These are phyloP conservation scores for Sterna hirundo DNA, from an alignment of 2,113 vertebrate species.

Conservation along the genomic window DNA sequence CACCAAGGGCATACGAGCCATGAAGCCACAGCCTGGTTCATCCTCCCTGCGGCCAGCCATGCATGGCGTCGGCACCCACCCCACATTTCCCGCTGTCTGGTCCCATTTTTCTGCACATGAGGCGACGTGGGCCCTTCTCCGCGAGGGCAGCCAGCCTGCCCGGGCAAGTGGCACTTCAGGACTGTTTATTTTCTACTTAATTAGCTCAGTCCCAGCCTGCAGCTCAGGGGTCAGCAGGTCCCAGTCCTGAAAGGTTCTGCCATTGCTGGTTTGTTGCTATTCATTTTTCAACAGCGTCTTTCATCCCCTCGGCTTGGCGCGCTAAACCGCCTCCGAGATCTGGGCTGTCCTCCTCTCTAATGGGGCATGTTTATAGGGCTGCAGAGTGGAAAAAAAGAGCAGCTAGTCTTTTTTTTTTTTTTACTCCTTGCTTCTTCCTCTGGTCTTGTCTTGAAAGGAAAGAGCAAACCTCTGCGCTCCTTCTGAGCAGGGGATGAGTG, in stretches of 20 bases:
- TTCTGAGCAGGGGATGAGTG: neutral
- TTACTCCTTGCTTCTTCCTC: neutral
- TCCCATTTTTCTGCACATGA: neutral
- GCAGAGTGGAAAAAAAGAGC: neutral
- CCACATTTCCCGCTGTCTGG: rapidly evolving
- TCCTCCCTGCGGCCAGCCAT: rapidly evolving
- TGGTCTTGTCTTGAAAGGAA: neutral
- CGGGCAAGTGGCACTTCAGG: neutral
- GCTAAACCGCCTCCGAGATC: neutral
- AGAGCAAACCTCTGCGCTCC: neutral
- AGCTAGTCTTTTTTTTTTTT: too few species aligned
- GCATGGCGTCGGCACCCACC: rapidly evolving
- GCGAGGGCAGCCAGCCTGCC: neutral
- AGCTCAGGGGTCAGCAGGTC: neutral
- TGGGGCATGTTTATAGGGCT: neutral
- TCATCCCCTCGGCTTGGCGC: rapidly evolving
- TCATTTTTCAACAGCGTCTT: neutral
- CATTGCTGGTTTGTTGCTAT: neutral
- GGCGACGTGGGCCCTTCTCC: rapidly evolving
- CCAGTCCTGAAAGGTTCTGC: neutral
- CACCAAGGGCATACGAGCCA: rapidly evolving
- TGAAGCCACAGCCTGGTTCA: rapidly evolving
- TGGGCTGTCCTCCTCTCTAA: neutral
- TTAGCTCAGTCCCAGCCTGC: neutral
- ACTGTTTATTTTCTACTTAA: neutral